Conservation (phyloP, 2,797 vertebrate genomes). For the Remorina albescens region DNA sequence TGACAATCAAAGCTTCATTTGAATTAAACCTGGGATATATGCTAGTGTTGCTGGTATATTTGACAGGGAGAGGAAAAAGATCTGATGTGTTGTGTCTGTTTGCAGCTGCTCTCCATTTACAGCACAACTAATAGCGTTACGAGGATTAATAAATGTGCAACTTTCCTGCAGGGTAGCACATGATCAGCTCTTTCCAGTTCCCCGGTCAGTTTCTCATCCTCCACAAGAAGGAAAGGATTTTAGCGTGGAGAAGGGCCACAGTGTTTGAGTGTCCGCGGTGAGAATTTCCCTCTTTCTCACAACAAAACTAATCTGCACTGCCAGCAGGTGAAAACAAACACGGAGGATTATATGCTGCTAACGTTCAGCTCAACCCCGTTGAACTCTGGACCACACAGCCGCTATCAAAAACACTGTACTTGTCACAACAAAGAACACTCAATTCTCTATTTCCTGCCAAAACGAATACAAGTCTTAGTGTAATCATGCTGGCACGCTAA, state of each 20-base stretch:
- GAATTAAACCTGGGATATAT: neutral
- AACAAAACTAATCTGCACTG: slow-evolving; percentile 25
- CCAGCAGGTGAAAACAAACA: slow-evolving; percentile 51
- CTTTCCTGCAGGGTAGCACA: neutral
- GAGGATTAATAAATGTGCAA: neutral
- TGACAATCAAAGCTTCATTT: neutral
- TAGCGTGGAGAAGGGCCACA: neutral
- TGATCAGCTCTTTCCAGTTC: too few species aligned
- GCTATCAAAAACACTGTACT: slow-evolving; percentile 40
- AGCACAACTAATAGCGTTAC: neutral
- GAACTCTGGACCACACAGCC: slow-evolving; percentile 33
- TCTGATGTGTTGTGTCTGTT: neutral
- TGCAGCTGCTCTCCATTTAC: neutral
- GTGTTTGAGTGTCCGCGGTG: neutral
- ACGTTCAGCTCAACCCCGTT: slow-evolving; percentile 5
- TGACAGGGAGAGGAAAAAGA: neutral
- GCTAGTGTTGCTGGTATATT: neutral
- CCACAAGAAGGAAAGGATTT: neutral
- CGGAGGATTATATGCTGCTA: slow-evolving; percentile 19
- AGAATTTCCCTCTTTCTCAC: slow-evolving; percentile 8
- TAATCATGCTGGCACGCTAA: neutral
- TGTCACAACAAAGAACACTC: slow-evolving; percentile 14
- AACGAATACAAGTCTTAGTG: slow-evolving; percentile 17
- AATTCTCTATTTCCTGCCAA: slow-evolving; percentile 9
- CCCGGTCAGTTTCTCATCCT: neutral